These are phyloP conservation scores for Falco peregrinus DNA, from an alignment of 2,797 vertebrate species.

Conservation along the genomic window DNA sequence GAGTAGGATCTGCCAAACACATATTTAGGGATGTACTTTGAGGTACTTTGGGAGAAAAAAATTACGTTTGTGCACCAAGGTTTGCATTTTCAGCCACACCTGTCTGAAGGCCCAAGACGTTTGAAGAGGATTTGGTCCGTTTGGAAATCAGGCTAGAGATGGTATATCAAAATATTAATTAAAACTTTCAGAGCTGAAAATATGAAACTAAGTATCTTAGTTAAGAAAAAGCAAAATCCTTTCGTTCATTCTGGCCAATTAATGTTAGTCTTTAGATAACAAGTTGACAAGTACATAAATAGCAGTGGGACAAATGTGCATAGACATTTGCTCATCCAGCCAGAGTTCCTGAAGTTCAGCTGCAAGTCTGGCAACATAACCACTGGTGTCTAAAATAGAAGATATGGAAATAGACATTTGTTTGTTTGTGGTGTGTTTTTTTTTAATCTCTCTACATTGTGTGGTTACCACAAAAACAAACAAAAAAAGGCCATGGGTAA, in stretches of 20 bases:
- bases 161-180: not conserved
- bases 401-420: not conserved
- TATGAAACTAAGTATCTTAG: not conserved
- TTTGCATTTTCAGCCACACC: not conserved
- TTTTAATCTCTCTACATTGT: not conserved
- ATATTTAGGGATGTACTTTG: not conserved
- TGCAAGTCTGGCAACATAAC: not conserved
- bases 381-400: not conserved
- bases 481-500: not conserved
- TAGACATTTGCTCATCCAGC: not conserved
- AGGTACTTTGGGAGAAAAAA: not conserved
- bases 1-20: not conserved
- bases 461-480: not conserved
- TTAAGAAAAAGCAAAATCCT: not conserved
- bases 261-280: not conserved
- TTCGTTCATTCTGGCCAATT: not conserved
- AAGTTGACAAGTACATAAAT: not conserved
- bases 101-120: not conserved
- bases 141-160: not conserved
- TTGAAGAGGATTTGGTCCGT: not conserved
- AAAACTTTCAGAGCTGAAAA: not conserved
- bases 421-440: not conserved
- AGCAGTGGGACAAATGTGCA: not conserved
- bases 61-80: not conserved
- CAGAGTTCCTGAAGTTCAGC: not conserved